Evolutionary conservation across 2,797 vertebrate genomes (phyloP).

Genomic region (Gambelia wislizenii): DNA sequence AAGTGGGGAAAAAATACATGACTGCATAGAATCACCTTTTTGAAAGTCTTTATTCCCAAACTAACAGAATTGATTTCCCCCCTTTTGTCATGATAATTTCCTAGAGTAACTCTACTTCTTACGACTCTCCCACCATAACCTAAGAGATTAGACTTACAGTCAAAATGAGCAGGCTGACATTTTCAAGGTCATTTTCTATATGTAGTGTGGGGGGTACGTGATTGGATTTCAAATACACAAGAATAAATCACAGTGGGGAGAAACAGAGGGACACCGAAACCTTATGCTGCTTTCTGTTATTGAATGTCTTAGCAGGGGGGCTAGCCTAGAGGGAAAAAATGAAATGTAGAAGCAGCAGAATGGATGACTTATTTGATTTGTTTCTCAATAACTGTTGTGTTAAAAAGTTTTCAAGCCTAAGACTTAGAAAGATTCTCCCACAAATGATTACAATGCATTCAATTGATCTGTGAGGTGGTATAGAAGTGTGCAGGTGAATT

Average conservation of each 20-base stretch:
- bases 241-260: constrained; percentile 72
- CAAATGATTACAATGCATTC: constrained; percentile 66
- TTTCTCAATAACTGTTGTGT: constrained; percentile 74
- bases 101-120: constrained; percentile 65
- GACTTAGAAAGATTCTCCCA: constrained; percentile 62
- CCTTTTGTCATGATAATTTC: constrained; percentile 72
- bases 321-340: constrained; percentile 61
- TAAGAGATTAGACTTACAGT: constrained; percentile 74
- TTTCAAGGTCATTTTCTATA: constrained; percentile 78
- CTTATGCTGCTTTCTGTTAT: constrained; percentile 74
- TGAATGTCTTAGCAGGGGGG: constrained; percentile 75
- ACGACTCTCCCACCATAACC: constrained; percentile 63
- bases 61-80: constrained; percentile 59
- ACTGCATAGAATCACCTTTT: constrained; percentile 59
- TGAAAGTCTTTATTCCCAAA: constrained; percentile 60
- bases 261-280: constrained; percentile 70
- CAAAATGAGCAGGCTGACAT: constrained; percentile 74
- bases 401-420: constrained; percentile 71
- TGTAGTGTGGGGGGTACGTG: constrained; percentile 69
- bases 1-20: constrained; percentile 58
- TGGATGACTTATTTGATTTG: constrained; percentile 73
- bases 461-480: constrained; percentile 66
- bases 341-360: constrained; percentile 61
- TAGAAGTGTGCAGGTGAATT: constrained; percentile 55
- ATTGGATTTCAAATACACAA: constrained; percentile 70